Evolutionary conservation across 2,888 invertebrate genomes (phyloP), one percentile per base, ranked within the genome.

Genomic region (Digitonthophagus gazella): DNA sequence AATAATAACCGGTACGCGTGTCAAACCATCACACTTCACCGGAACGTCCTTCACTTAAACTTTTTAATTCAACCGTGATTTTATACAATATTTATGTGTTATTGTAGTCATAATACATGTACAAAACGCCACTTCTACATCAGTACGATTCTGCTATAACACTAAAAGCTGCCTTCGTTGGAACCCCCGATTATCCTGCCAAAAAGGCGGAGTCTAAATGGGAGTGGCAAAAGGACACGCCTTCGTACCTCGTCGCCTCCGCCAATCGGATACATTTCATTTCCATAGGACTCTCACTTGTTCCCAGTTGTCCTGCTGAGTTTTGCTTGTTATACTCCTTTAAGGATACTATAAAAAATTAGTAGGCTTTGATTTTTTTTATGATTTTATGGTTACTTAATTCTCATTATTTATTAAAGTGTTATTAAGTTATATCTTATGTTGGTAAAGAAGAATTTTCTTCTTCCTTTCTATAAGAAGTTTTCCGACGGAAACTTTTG

Each of bases 1-100:
- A 69, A 69, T 69, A 11, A 44, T 44, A 44, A 44, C 28, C 28
- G 28, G 28, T 44, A 6, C 28, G 6, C 28, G 28, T 44, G 28
- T 44, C 28, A 44, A 44, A 44, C 28, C 28, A 44, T 44, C 28
- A 11, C 28, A 44, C 28, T n/a, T n/a, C n/a, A 44, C 11, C 28
- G 8, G 28, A 44, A 44, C 11, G n/a, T n/a, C 28, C 6, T 15
- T 57, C 14, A 57, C 6, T 57, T 6, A 57, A 16, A 57, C 16
- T 57, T 16, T 57, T 57, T 57, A 16, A 16, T 16, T 57, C 16
- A 14, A 57, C 15, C 57, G n/a, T n/a, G 57, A 57, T 57, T 57
- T 57, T 6, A 16, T 57, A 16, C 5, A 57, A 14, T 16, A 2
- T 57, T 57, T 57, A 2, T 15, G 16, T n/a, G 57, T 57, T 15